Base-by-base conservation (phyloP, 1,140 invertebrate genomes). In the Drosophila murphyi region DNA sequence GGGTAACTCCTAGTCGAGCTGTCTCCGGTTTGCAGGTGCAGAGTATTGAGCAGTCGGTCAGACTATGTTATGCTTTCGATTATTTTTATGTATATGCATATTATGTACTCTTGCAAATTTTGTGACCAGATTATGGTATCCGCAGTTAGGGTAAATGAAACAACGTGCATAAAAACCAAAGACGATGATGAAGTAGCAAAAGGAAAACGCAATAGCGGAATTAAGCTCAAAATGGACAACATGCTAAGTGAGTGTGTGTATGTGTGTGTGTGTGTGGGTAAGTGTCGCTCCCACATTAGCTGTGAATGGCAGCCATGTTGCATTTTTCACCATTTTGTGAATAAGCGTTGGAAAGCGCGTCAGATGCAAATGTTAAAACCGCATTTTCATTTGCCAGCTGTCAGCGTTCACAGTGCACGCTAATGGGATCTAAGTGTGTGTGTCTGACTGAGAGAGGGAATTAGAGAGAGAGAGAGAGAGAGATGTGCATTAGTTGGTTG, bases 351-450 rank as follows among this genome's bases (percentile, higher is more conserved):
- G n/a, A 52, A 64, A 70, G 73, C 72, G 79, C 78, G 72, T 89
- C 72, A 89, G 63, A 75, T 85, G 85, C 78, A 89, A 89, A 90
- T 90, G 85, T 76, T 89, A 61, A 79, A 89, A 81, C 78, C 86
- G 73, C 83, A 88, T 82, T 88, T 88, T 68, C 78, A 81, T 81
- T 81, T 85, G 77, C 75, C 69, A 77, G 67, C 79, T 83, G 81
- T 82, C 80, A 76, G 52, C 76, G 57, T 78, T 82, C 54, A 8
- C 60, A 72, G 54, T 61, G 50, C 32, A 47, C 39, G 56, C 61
- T 76, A 71, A 75, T 71, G 51, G 54, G 57, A 61, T 69, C 39
- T 50, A 41, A 20, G 12, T 60, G 64, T 64, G 75, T 57, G 52
- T 72, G 69, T 51, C 48, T n/a, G n/a, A 63, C 10, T 37, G 39